These are phyloP conservation scores for Gallinago media DNA, from an alignment of 2,113 vertebrate genomes.

Conservation along the genomic window DNA sequence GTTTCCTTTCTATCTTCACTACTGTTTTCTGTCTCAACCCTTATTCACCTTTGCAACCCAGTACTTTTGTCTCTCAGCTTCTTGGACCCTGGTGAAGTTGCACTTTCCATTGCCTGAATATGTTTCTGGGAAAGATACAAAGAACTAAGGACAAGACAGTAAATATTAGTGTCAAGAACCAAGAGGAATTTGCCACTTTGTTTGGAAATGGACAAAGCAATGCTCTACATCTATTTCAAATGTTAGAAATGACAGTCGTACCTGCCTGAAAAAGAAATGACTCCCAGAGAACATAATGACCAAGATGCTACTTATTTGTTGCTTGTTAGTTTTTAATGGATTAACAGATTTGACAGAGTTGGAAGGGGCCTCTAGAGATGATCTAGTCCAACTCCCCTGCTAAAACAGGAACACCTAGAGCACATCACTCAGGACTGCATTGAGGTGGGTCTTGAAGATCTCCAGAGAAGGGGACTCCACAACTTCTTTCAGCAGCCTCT, in stretches of 20 bases:
- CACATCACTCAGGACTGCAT: too few species aligned
- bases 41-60: neutral
- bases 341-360: too few species aligned
- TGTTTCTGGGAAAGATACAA: neutral
- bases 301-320: neutral
- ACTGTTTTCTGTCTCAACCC: neutral
- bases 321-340: neutral
- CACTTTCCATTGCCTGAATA: neutral
- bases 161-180: neutral
- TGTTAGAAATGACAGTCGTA: neutral
- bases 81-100: neutral
- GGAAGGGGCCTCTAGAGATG: too few species aligned
- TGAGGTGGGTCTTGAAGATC: too few species aligned
- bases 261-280: neutral
- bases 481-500: too few species aligned
- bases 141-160: neutral
- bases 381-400: too few species aligned
- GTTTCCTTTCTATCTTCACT: neutral
- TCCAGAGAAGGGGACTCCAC: too few species aligned
- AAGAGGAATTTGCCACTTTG: neutral
- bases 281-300: neutral
- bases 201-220: neutral
- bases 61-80: neutral
- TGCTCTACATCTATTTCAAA: rapidly evolving
- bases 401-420: too few species aligned